Conservation (phyloP, 64 coral and sea anemone species). For the Hydrozoanthus tunicans region DNA sequence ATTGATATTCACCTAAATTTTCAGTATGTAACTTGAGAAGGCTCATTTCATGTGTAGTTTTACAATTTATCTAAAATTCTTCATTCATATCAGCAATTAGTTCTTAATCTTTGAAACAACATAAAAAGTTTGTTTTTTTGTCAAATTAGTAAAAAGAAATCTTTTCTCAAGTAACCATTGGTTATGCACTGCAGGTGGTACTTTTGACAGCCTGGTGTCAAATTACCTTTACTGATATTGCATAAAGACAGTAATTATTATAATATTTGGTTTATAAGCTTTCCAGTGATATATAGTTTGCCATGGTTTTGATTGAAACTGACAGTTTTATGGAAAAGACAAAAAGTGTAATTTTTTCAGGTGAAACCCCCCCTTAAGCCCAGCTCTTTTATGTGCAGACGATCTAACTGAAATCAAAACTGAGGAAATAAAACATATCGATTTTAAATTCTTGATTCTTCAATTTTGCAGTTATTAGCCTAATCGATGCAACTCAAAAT, state of each 20-base stretch:
- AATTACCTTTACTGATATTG: slow-evolving; percentile 39
- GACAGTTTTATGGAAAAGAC: background rate
- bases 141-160: slow-evolving; percentile 7
- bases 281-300: slow-evolving; percentile 63
- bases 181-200: slow-evolving; percentile 46
- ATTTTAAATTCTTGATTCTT: no score
- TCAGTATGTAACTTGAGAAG: slow-evolving; percentile 23
- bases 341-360: slow-evolving; percentile 48
- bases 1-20: no score
- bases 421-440: no score
- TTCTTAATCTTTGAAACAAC: slow-evolving; percentile 39
- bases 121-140: slow-evolving; percentile 21
- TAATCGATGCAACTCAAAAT: no score
- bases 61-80: slow-evolving; percentile 52
- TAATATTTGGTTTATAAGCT: slow-evolving; percentile 38
- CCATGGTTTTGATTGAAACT: slow-evolving; percentile 55
- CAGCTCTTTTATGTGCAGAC: no score
- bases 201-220: slow-evolving; percentile 35
- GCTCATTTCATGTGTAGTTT: background rate
- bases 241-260: slow-evolving; percentile 36
- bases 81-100: slow-evolving; percentile 52
- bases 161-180: slow-evolving; percentile 41
- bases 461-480: no score
- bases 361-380: background rate
- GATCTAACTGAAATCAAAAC: no score